Evolutionary conservation across 2,797 vertebrate genomes (phyloP), one percentile per base, ranked within the genome.

Genomic region (Psittacula derbiana): DNA sequence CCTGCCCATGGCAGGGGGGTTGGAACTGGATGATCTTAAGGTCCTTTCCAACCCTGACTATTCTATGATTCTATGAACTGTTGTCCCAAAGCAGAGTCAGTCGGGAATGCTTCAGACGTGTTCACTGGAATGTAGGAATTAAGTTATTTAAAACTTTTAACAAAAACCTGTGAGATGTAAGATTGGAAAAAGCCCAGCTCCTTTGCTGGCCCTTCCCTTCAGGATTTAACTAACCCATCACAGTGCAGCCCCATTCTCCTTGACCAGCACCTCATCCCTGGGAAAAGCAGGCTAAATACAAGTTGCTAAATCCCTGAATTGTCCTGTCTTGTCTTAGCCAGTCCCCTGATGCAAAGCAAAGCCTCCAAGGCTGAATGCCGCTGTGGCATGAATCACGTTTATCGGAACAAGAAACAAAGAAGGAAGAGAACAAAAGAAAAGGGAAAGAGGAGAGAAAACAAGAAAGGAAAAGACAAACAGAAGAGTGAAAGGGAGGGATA

Each of bases 321-420:
- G 81, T 46, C 47, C 28, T 44, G 65, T 50, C 43, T 74, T 60
- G 72, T 18, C 62, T 13, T 3, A 70, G 49, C 74, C 52, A 7
- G 60, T 44, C 21, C 85, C n/a, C 62, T 85, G 90, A 86, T 41
- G n/a, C 19, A 82, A 93, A 43, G 86, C 75, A 89, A 44, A 79
- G 83, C 90, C 91, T 87, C 78, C 65, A 38, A 85, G 80, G 79
- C 80, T 55, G 85, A 91, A 92, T 74, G 87, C 78, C 72, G 52
- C 89, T 28, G 57, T 53, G 76, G 86, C 81, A 65, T 85, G 88
- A 96, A 96, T 96, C 93, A 50, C 80, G 84, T 96, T 97, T 97
- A 95, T 96, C 76, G 31, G 33, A 86, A 95, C 40, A 95, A 96
- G 93, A 93, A 96, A 97, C 94, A 96, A 97, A 97, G 70, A 81